phyloP scores from a whole-genome alignment of 2,888 invertebrate species.

The Dicyrtomina minuta region DNA sequence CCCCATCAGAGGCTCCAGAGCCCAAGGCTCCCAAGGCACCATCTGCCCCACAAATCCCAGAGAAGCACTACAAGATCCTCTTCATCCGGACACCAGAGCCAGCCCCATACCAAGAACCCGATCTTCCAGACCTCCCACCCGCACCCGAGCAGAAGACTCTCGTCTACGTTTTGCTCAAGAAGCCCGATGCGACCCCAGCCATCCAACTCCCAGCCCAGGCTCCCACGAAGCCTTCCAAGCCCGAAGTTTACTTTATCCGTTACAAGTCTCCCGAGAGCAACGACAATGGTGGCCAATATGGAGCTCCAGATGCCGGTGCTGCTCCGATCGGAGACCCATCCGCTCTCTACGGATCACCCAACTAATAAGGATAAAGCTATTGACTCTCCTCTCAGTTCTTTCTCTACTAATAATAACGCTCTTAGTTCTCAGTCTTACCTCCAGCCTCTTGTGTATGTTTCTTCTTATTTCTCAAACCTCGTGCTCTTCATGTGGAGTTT shows the following conservation, averaged over 20 bases:
- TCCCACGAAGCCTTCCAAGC: slow-evolving; percentile 81
- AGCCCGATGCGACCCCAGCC: slow-evolving; percentile 40
- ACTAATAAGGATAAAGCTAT: too few relatives aligned
- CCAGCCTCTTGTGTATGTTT: neutral
- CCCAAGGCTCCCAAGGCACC: slow-evolving; percentile 66
- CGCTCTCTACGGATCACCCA: slow-evolving; percentile 7
- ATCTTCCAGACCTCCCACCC: slow-evolving; percentile 39
- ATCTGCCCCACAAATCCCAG: slow-evolving; percentile 62
- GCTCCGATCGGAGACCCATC: slow-evolving; percentile 36
- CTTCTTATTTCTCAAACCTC: slow-evolving; percentile 19
- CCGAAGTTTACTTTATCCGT: slow-evolving; percentile 63
- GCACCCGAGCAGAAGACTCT: slow-evolving; percentile 47
- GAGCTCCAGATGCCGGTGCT: slow-evolving; percentile 37
- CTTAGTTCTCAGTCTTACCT: neutral
- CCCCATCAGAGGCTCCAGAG: slow-evolving; percentile 71
- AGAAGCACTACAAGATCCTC: slow-evolving; percentile 71
- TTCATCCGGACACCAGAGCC: slow-evolving; percentile 68
- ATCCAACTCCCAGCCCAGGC: slow-evolving; percentile 73
- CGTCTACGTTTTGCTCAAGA: slow-evolving; percentile 49
- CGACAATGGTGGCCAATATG: slow-evolving; percentile 36
- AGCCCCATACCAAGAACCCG: slow-evolving; percentile 40
- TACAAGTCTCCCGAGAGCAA: slow-evolving; percentile 48
- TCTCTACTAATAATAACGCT: neutral
- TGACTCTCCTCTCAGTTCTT: neutral
- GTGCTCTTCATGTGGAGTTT: slow-evolving; percentile 13